phyloP scores from a whole-genome alignment of 2,113 vertebrate genomes.

The Bufo bufo region DNA sequence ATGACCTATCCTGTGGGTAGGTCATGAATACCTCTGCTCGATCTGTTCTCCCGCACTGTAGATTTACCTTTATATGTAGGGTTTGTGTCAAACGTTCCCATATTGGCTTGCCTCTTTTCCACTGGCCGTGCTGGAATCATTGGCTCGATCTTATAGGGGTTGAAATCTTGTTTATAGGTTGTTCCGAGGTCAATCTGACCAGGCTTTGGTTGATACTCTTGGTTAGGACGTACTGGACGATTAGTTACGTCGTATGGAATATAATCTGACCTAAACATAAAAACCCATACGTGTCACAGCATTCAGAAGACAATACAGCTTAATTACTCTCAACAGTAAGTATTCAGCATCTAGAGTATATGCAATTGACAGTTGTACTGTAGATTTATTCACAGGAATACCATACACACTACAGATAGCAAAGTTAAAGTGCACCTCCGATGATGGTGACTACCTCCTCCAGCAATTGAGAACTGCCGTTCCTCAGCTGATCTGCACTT shows the following conservation, averaged over 20 bases:
- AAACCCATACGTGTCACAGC: constrained; percentile 3
- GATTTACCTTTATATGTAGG: constrained; percentile 85
- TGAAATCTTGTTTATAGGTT: constrained; percentile 79
- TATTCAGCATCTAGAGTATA: not conserved
- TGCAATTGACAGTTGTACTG: not conserved
- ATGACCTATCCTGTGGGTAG: too few relatives aligned
- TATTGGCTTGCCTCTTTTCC: constrained; percentile 66
- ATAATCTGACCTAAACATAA: constrained; percentile 77
- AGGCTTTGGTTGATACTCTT: constrained; percentile 70
- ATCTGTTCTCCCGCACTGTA: too few relatives aligned
- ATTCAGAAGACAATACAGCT: not conserved
- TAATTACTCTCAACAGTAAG: not conserved
- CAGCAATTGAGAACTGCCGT: too few relatives aligned
- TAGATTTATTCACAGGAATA: too few relatives aligned
- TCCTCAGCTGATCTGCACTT: too few relatives aligned
- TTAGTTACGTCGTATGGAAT: constrained; percentile 72
- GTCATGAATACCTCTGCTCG: too few relatives aligned
- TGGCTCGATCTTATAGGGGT: constrained; percentile 71
- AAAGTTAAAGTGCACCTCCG: too few relatives aligned
- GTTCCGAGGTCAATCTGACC: constrained; percentile 77
- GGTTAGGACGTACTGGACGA: constrained; percentile 64
- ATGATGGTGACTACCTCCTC: too few relatives aligned
- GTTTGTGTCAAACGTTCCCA: constrained; percentile 76
- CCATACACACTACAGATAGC: too few relatives aligned
- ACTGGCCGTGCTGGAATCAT: constrained; percentile 68